Conservation (phyloP, 1,140 invertebrate genomes). For the Drosophila elegans region DNA sequence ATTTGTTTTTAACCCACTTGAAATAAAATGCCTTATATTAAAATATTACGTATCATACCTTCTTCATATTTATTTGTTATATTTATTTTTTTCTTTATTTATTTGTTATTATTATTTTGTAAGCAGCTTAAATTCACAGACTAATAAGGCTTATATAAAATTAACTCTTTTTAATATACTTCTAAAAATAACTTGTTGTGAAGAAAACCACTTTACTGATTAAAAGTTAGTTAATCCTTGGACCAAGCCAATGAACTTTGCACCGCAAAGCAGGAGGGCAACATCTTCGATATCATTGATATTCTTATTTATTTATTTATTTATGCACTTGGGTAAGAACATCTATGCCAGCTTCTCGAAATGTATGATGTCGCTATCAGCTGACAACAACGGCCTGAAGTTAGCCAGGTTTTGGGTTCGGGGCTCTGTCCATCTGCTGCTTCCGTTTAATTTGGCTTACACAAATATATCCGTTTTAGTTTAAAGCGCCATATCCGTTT, state of each 20-base stretch:
- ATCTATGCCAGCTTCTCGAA: neutral
- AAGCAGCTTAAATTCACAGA: too few relatives aligned
- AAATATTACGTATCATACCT: too few relatives aligned
- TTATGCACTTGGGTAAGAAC: slow-evolving; percentile 35
- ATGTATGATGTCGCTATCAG: slow-evolving; percentile 16
- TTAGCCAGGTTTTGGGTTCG: neutral
- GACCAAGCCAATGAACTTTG: neutral
- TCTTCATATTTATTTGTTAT: too few relatives aligned
- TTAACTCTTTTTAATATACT: too few relatives aligned
- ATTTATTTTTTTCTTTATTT: too few relatives aligned
- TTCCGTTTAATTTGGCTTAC: slow-evolving; percentile 46
- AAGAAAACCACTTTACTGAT: neutral
- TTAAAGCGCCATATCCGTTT: slow-evolving; percentile 61
- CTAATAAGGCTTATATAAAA: too few relatives aligned
- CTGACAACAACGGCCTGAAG: neutral
- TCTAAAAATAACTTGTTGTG: too few relatives aligned
- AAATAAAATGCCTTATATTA: too few relatives aligned
- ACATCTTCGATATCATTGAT: slow-evolving; percentile 33
- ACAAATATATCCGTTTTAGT: slow-evolving; percentile 63
- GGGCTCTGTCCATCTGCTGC: slow-evolving; percentile 1
- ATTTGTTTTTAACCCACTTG: too few relatives aligned
- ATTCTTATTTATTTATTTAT: slow-evolving; percentile 72
- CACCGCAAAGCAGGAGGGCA: slow-evolving; percentile 31
- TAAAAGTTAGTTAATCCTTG: too few relatives aligned
- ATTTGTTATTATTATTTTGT: too few relatives aligned